Evolutionary conservation across 2,888 invertebrate genomes (phyloP).

Genomic region (Archips xylosteana): DNA sequence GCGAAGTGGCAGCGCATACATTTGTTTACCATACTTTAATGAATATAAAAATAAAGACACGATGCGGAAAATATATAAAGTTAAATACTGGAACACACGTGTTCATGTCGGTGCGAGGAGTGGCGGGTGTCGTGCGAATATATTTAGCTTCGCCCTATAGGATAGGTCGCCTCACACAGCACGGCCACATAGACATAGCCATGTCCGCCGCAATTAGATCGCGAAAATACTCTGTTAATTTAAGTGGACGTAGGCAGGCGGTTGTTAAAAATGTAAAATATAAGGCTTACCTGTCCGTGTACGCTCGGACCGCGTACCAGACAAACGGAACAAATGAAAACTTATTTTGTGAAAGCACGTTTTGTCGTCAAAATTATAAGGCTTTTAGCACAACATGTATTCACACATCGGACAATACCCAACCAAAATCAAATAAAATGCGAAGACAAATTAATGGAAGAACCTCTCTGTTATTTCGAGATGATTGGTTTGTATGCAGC

Average conservation of each 20-base stretch:
- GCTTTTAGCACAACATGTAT: not conserved
- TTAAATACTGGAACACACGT: slow-evolving; percentile 54
- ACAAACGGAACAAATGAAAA: not conserved
- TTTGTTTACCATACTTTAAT: not conserved
- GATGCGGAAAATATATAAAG: slow-evolving; percentile 6
- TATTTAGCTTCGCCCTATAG: slow-evolving; percentile 63
- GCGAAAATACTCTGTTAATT: slow-evolving; percentile 25
- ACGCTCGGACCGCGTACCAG: not conserved
- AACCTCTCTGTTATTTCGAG: slow-evolving; percentile 4
- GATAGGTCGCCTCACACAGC: slow-evolving; percentile 28
- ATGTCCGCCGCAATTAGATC: slow-evolving; percentile 40
- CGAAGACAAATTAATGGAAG: not conserved
- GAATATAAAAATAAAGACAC: not conserved
- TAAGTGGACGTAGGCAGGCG: slow-evolving; percentile 13
- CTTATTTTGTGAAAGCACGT: not conserved
- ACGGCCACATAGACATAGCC: slow-evolving; percentile 37
- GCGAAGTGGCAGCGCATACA: not conserved
- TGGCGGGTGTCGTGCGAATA: slow-evolving; percentile 68
- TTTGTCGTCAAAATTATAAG: not conserved
- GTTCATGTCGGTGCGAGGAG: slow-evolving; percentile 62
- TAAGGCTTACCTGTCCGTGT: not conserved
- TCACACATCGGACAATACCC: too few species aligned
- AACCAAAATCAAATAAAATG: not conserved
- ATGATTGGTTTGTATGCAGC: not conserved
- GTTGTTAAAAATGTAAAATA: not conserved